Evolutionary conservation across 92 coral and sea anemone genomes (phyloP).

Genomic region (Zoanthus sociatus): DNA sequence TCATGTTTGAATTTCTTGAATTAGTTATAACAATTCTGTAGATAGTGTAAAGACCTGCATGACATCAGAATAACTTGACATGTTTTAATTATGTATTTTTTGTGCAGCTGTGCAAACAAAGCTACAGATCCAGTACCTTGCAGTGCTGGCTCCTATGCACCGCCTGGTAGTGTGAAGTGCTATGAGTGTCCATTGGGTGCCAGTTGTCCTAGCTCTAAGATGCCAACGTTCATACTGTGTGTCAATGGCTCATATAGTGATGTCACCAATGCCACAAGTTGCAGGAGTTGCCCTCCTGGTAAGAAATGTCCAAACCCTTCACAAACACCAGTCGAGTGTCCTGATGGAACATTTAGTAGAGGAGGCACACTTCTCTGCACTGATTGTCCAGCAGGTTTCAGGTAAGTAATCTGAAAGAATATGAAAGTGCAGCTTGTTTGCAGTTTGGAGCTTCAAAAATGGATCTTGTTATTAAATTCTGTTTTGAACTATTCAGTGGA

Average conservation of each 20-base stretch:
- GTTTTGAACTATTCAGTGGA: too few species aligned
- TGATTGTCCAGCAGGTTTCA: constrained; percentile 52
- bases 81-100: neutral
- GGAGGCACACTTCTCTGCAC: constrained; percentile 52
- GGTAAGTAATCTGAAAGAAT: constrained; percentile 8
- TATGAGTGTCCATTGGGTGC: constrained; percentile 58
- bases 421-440: too few species aligned
- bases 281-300: constrained; percentile 86
- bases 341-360: constrained; percentile 62
- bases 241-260: constrained; percentile 63
- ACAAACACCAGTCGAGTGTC: constrained; percentile 73
- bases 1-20: too few species aligned
- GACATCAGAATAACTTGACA: too few species aligned
- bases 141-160: constrained; percentile 68
- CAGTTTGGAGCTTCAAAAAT: too few species aligned
- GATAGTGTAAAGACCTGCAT: too few species aligned
- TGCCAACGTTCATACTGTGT: constrained; percentile 48
- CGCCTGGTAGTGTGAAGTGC: constrained; percentile 65
- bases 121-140: constrained; percentile 72
- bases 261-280: constrained; percentile 46
- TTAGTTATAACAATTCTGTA: too few species aligned
- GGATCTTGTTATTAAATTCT: too few species aligned
- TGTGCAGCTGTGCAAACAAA: constrained; percentile 68
- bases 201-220: constrained; percentile 45
- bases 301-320: constrained; percentile 71